A percentile compares a stretch with the other conserved stretches of the same genome.
Evolutionary conservation across 2,113 vertebrate species (phyloP).

Genomic region (Platichthys flesus): DNA sequence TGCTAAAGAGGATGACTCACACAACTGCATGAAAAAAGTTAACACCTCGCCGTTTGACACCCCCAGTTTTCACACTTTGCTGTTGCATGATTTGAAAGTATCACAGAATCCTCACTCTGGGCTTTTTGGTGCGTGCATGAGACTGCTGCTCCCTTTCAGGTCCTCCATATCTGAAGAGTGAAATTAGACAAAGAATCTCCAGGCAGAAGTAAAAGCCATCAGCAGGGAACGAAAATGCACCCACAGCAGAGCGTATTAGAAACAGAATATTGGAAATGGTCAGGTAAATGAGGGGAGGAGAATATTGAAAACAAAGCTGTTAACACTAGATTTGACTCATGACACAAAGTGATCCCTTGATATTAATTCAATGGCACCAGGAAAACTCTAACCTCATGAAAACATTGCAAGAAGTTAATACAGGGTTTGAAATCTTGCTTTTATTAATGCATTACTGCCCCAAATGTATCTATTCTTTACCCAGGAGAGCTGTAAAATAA

Average conservation of each 20-base stretch:
- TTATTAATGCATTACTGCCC: neutral
- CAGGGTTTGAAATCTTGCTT: neutral
- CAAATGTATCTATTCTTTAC: neutral
- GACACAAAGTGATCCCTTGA: too few relatives aligned
- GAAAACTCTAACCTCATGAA: too few relatives aligned
- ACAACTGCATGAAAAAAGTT: conserved; percentile 45
- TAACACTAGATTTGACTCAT: neutral
- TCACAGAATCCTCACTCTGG: conserved; percentile 48
- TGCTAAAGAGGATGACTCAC: conserved; percentile 62
- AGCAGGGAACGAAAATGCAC: neutral
- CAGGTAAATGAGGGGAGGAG: neutral
- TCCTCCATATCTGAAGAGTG: neutral
- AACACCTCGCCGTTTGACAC: conserved; percentile 70
- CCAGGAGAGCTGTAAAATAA: neutral
- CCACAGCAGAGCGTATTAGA: neutral
- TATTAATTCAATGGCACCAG: too few relatives aligned
- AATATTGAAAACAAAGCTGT: neutral
- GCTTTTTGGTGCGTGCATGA: conserved; percentile 13
- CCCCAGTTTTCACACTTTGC: conserved; percentile 72
- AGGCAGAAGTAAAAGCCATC: conserved; percentile 2
- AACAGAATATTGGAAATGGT: neutral
- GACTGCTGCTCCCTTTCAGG: conserved; percentile 43
- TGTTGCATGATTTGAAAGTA: conserved; percentile 47
- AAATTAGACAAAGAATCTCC: conserved; percentile 8
- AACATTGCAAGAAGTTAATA: neutral